phyloP scores from a whole-genome alignment of 2,888 invertebrate species.

The Coronaproctus castanopsis region DNA sequence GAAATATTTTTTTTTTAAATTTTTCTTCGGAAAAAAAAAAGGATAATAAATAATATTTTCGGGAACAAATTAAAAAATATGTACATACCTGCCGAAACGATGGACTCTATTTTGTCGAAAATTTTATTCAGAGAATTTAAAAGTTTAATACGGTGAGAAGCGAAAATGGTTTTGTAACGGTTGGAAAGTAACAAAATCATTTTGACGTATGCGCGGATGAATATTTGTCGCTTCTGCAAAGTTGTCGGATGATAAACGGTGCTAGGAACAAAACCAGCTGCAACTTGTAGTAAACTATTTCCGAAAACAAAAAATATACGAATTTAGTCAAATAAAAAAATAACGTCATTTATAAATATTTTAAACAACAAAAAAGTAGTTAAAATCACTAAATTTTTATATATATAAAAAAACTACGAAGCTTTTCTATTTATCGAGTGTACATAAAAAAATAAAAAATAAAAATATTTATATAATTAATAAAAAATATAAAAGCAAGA shows the following conservation, averaged over 20 bases:
- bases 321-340: constrained; percentile 2
- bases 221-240: constrained; percentile 36
- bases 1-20: too few species aligned
- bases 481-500: too few species aligned
- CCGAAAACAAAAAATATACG: constrained; percentile 17
- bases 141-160: constrained; percentile 31
- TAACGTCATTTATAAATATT: too few species aligned
- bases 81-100: constrained; percentile 27
- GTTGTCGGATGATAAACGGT: constrained; percentile 30
- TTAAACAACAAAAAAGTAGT: too few species aligned
- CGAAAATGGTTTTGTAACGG: constrained; percentile 31
- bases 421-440: too few species aligned
- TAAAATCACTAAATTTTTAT: too few species aligned
- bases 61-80: too few species aligned
- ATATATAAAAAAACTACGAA: too few species aligned
- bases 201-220: constrained; percentile 37
- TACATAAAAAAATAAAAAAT: too few species aligned
- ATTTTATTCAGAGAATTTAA: constrained; percentile 30
- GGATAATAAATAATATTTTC: too few species aligned
- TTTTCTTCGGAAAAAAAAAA: too few species aligned
- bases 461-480: too few species aligned
- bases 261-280: constrained; percentile 34
- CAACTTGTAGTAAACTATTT: constrained; percentile 38
- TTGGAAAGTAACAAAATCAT: constrained; percentile 27
- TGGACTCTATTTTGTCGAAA: constrained; percentile 33